phyloP scores from a whole-genome alignment of 2,113 vertebrate species.

The Fregata magnificens region DNA sequence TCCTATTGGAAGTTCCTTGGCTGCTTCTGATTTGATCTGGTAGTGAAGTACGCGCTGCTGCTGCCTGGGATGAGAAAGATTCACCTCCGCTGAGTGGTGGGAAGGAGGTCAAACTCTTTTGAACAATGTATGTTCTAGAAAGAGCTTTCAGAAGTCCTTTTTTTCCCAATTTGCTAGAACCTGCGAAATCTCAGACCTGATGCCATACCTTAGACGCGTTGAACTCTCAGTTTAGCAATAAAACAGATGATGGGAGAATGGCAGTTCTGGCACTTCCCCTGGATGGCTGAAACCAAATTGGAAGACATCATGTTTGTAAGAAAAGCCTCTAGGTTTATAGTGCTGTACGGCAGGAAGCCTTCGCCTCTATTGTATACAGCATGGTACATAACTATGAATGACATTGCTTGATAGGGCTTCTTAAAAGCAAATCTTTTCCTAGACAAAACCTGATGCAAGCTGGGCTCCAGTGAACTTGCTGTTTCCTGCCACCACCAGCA shows the following conservation, averaged over 20 bases:
- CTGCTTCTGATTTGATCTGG: background rate
- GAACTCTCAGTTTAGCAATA: background rate
- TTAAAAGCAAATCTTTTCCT: background rate
- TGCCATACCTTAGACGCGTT: background rate
- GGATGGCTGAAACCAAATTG: background rate
- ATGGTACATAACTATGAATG: fast-evolving
- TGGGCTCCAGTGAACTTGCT: too few species aligned
- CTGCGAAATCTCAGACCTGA: background rate
- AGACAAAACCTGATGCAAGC: background rate
- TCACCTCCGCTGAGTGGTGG: background rate
- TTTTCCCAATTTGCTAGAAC: background rate
- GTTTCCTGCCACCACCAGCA: background rate
- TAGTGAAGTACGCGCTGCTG: background rate
- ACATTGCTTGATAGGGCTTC: background rate
- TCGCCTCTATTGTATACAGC: background rate
- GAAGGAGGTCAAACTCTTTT: background rate
- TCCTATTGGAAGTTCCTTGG: background rate
- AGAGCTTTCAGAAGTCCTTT: background rate
- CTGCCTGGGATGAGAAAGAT: background rate
- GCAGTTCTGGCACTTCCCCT: background rate
- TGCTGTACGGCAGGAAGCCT: background rate
- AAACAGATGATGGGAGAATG: background rate
- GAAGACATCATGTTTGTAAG: background rate
- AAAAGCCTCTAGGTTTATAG: background rate
- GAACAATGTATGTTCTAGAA: background rate